These are phyloP conservation scores for Perognathus longimembris DNA, from an alignment of 2,113 vertebrate genomes.

Conservation along the genomic window DNA sequence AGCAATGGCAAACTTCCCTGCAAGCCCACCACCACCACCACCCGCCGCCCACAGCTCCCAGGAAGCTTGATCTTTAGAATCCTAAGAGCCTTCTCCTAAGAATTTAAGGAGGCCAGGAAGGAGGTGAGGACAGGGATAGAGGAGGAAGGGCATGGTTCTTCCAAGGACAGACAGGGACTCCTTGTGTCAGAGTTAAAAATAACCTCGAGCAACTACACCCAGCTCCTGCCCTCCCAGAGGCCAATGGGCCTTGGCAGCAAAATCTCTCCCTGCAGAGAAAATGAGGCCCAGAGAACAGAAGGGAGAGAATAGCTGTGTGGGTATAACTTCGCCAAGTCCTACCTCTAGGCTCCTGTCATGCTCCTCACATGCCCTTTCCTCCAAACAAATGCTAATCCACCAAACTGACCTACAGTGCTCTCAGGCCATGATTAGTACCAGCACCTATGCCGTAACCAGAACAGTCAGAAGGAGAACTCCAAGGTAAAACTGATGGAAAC, in stretches of 20 bases:
- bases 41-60: background rate
- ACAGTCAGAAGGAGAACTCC: background rate
- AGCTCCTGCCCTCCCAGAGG: slow-evolving; percentile 64
- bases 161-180: slow-evolving; percentile 71
- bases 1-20: background rate
- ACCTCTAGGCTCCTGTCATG: background rate
- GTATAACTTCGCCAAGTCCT: background rate
- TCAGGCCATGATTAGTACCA: background rate
- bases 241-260: slow-evolving; percentile 53
- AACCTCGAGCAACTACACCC: slow-evolving; percentile 71
- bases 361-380: background rate
- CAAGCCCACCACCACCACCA: background rate
- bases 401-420: background rate
- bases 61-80: background rate
- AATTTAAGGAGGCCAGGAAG: slow-evolving; percentile 8
- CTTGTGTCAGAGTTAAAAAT: slow-evolving; percentile 78
- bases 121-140: background rate
- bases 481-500: background rate
- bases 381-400: slow-evolving; percentile 14
- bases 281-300: background rate
- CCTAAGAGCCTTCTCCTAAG: slow-evolving; percentile 7
- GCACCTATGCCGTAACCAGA: slow-evolving; percentile 17
- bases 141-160: background rate
- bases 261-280: slow-evolving; percentile 36
- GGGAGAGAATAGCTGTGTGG: background rate